Evolutionary conservation across 2,888 invertebrate genomes (phyloP).

Genomic region (Margaritifera margaritifera): DNA sequence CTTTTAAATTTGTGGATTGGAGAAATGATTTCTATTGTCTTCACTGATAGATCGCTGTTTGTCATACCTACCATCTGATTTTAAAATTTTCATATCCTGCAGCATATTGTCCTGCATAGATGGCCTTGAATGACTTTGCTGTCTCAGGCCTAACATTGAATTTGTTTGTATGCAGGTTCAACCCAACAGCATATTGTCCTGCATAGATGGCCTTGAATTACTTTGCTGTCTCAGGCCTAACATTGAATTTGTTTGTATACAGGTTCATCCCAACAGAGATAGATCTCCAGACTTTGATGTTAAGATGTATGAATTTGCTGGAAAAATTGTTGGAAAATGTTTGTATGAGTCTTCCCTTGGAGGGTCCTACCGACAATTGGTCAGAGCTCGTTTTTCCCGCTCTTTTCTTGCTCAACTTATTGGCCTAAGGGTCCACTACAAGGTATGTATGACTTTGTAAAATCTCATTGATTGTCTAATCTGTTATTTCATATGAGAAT

Average conservation of each 20-base stretch:
- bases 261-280: conserved; percentile 84
- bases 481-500: no score
- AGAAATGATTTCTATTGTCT: no score
- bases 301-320: conserved; percentile 92
- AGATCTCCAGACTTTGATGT: conserved; percentile 85
- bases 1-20: no score
- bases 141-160: neutral
- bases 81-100: no score
- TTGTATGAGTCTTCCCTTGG: conserved; percentile 94
- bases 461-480: neutral
- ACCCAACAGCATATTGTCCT: conserved; percentile 83
- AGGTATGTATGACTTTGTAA: conserved; percentile 76
- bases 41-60: no score
- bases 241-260: conserved; percentile 3
- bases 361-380: conserved; percentile 85
- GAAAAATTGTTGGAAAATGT: conserved; percentile 94
- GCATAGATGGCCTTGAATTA: no score
- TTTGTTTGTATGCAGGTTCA: conserved; percentile 77
- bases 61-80: no score
- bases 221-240: neutral
- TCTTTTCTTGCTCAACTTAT: conserved; percentile 96
- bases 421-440: conserved; percentile 92
- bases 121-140: neutral
- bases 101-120: no score
- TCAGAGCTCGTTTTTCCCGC: conserved; percentile 90